A percentile compares a stretch with the other conserved stretches of the same genome.
Evolutionary conservation across 2,888 invertebrate genomes (phyloP).

Genomic region (Octonoba sinensis): DNA sequence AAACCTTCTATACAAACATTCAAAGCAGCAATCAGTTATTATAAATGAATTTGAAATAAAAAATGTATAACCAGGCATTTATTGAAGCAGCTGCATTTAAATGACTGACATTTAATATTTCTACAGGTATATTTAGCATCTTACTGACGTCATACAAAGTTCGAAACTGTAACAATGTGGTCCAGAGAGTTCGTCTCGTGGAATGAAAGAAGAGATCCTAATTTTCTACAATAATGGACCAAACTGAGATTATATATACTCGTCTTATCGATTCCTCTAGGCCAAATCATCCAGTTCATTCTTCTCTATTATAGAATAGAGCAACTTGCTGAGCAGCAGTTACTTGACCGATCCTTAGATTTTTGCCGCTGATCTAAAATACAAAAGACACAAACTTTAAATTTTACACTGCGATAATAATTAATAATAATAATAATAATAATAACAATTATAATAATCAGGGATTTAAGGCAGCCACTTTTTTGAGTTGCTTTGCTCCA

Average conservation of each 20-base stretch:
- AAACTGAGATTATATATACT: slow-evolving; percentile 13
- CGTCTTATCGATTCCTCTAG: slow-evolving; percentile 4
- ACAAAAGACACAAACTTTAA: slow-evolving; percentile 1
- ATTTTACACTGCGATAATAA: not conserved
- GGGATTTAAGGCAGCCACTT: too few relatives aligned
- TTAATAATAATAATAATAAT: too few relatives aligned
- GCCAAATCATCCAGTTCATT: slow-evolving; percentile 7
- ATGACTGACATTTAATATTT: slow-evolving; percentile 23
- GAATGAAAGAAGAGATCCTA: slow-evolving; percentile 36
- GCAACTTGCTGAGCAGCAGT: slow-evolving; percentile 64
- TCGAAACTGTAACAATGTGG: slow-evolving; percentile 3
- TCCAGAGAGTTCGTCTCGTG: slow-evolving; percentile 26
- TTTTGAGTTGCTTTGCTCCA: too few relatives aligned
- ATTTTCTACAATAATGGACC: slow-evolving; percentile 12
- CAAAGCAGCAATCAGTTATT: too few relatives aligned
- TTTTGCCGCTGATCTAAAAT: slow-evolving; percentile 65
- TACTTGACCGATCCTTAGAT: slow-evolving; percentile 65
- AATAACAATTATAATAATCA: too few relatives aligned
- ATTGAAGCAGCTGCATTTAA: slow-evolving; percentile 12
- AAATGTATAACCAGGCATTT: too few relatives aligned
- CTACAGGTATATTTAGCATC: slow-evolving; percentile 11
- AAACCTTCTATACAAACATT: too few relatives aligned
- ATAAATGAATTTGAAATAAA: too few relatives aligned
- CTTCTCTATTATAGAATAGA: slow-evolving; percentile 47
- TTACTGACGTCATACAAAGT: slow-evolving; percentile 22